Evolutionary conservation across 2,888 invertebrate species (phyloP).

Genomic region (Pristionchus entomophagus): DNA sequence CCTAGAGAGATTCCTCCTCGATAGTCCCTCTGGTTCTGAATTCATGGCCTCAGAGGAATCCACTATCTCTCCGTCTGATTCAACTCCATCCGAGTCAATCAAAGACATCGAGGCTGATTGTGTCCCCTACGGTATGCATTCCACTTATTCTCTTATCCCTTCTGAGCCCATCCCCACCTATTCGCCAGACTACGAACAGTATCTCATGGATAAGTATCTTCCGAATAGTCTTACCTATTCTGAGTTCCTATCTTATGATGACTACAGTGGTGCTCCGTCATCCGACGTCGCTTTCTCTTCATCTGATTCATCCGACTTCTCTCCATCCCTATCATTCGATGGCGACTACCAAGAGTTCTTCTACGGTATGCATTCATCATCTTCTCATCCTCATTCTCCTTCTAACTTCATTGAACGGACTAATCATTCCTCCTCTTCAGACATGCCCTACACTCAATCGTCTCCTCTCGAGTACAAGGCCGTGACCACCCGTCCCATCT

Average conservation of each 20-base stretch:
- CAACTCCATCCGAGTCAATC: no score
- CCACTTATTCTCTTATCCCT: no score
- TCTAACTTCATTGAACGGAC: not conserved
- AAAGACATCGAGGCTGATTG: no score
- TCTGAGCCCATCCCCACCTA: no score
- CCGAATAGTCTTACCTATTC: no score
- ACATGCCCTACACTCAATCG: conserved; percentile 15
- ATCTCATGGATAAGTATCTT: no score
- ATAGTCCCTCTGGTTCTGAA: conserved; percentile 40
- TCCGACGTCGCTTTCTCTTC: not conserved
- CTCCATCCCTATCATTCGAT: not conserved
- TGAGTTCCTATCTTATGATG: no score
- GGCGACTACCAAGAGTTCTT: not conserved
- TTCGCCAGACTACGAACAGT: no score
- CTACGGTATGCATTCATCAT: not conserved
- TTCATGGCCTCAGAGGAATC: conserved; percentile 39
- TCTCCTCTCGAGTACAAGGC: conserved; percentile 19
- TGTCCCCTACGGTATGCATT: no score
- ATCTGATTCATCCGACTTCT: not conserved
- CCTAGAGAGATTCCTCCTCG: conserved; percentile 51
- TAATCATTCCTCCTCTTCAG: not conserved
- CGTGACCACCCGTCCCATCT: not conserved
- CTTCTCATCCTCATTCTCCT: not conserved
- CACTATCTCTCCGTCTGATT: no score
- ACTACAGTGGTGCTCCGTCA: not conserved